Evolutionary conservation across 2,888 invertebrate genomes (phyloP), one percentile per base, ranked within the genome.

Genomic region (Andrena haemorrhoa): DNA sequence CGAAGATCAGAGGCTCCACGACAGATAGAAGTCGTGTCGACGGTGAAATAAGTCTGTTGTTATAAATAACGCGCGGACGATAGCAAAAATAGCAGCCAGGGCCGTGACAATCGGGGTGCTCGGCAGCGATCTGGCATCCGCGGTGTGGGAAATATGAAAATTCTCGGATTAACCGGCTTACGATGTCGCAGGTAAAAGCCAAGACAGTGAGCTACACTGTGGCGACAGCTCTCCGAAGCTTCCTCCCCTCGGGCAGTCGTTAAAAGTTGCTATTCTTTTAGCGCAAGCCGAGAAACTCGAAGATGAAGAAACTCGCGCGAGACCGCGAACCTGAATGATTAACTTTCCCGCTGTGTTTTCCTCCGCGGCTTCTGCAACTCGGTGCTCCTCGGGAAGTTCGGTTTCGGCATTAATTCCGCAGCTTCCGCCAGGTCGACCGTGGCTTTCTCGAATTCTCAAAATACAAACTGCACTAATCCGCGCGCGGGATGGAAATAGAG

Each of bases 71-170:
- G 75, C 87, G 87, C 86, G 89, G 89, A 89, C 90, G 88, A 88
- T 88, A 86, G 89, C 88, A 83, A 91, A 92, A 93, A 93, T 93
- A 93, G 92, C 86, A 79, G 82, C 88, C 92, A 92, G 92, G 90
- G 90, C 90, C 91, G 92, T 92, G 91, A 83, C 86, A 74, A 80
- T 84, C 75, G 74, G 79, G 72, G 76, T 47, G 79, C 69, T 51
- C 47, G 53, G 16, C 26, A 10, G 12, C 41, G 23, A 80, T 61
- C 29, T 61, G n/a, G 8, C 41, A 4, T 31, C 16, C 10, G 16
- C 4, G 26, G 7, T 0, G 16, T 20, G 10, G 2, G 1, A 60
- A 65, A 49, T 60, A 33, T 5, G 60, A 49, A 61, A 29, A 60
- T 51, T 23, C 16, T 23, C 23, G 26, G 23, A 56, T 56, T 12